phyloP scores from a whole-genome alignment of 2,113 vertebrate species.

The Cavia aperea region DNA sequence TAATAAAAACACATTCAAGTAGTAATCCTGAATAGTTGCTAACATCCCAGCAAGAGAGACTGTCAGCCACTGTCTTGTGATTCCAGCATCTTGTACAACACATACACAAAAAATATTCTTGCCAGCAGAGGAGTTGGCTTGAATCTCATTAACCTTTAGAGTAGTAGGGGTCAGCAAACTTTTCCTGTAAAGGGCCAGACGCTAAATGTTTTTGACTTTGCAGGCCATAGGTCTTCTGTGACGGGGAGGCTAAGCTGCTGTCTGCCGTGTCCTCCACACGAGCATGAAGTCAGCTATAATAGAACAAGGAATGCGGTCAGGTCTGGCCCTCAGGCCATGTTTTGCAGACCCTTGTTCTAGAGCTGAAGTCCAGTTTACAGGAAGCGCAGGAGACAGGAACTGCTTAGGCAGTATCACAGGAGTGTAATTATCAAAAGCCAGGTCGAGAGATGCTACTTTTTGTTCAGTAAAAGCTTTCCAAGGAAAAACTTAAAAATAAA shows the following conservation, averaged over 20 bases:
- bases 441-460: background rate
- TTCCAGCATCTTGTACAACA: background rate
- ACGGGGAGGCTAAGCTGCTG: background rate
- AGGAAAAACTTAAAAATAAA: conserved; percentile 9
- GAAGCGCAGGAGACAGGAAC: background rate
- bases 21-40: background rate
- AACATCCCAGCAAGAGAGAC: background rate
- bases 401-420: background rate
- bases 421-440: background rate
- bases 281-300: background rate
- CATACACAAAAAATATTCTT: background rate
- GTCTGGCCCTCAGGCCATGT: background rate
- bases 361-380: background rate
- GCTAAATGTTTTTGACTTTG: background rate
- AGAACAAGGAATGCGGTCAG: background rate
- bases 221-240: background rate
- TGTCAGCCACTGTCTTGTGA: background rate
- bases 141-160: background rate
- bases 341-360: background rate
- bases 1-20: background rate
- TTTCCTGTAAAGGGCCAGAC: background rate
- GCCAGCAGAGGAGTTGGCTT: background rate
- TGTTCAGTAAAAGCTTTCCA: background rate
- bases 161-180: background rate
- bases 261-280: background rate